These are phyloP conservation scores for Neogobius melanostomus DNA, from an alignment of 2,113 vertebrate genomes.

Conservation along the genomic window DNA sequence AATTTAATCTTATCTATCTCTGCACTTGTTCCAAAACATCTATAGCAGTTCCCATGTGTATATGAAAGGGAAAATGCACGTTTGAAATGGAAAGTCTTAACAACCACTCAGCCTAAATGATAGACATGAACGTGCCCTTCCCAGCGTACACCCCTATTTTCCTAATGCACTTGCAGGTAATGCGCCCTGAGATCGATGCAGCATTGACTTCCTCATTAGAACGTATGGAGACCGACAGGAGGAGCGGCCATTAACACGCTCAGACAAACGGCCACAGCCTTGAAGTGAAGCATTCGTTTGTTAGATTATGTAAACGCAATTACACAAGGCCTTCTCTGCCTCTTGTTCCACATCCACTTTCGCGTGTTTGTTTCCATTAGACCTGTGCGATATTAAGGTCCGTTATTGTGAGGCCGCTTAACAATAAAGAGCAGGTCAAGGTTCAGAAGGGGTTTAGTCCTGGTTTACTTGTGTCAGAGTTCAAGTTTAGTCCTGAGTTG, in stretches of 20 bases:
- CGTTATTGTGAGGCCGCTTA: not conserved
- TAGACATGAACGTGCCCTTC: not conserved
- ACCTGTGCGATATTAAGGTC: conserved; percentile 8
- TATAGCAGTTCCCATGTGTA: no score
- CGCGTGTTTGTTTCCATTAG: conserved; percentile 56
- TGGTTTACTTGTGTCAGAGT: no score
- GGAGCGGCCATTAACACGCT: not conserved
- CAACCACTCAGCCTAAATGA: not conserved
- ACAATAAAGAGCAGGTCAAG: not conserved
- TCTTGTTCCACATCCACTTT: conserved; percentile 33
- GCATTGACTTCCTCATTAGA: conserved; percentile 17
- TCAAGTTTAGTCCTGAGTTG: no score
- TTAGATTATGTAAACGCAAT: conserved; percentile 28
- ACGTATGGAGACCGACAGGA: not conserved
- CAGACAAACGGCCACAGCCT: not conserved
- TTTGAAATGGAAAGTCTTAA: not conserved
- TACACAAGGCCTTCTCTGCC: conserved; percentile 2
- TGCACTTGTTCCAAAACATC: no score
- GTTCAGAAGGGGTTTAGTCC: no score
- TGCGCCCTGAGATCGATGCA: not conserved
- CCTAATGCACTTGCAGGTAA: not conserved
- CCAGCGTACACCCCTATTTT: not conserved
- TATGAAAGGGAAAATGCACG: no score
- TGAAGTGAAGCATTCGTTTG: not conserved
- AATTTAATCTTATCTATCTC: not conserved